Base-by-base conservation (phyloP, 2,888 invertebrate genomes). In the Hemithea aestivaria region DNA sequence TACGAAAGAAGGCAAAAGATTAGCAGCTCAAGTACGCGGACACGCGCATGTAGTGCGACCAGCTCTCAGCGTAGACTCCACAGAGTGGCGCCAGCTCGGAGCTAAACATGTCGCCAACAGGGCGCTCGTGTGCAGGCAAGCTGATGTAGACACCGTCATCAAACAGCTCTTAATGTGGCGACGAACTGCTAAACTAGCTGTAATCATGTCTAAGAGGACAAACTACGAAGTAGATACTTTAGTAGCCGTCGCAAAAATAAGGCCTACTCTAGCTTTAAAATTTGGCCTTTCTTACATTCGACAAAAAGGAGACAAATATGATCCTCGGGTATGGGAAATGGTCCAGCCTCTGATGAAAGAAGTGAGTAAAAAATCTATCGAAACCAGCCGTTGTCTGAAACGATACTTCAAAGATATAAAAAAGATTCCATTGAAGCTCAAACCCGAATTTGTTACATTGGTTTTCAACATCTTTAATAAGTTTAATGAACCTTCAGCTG, bases 61-160 rank as follows among this genome's bases (percentile, higher is more conserved):
- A 22, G 34, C 41, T 12, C 30, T 73, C 1, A 53, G 72, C 25
- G 50, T 73, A 4, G 49, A 64, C 2, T 31, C 36, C 3, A 41
- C 61, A 8, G 62, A 65, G 9, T 76, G 72, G 72, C 45, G 42
- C 6, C 29, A 46, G 29, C 34, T 62, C 20, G 78, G 81, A 9
- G 64, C 62, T 1, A 76, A 76, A 44, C 63, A 68, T 8, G 45
- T 76, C 1, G 64, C 71, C 0, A 75, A 73, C 32, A 62, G 51
- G 29, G 46, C 65, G 2, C 40, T 64, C 3, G 46, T 49, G 11
- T 71, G 71, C 35, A 63, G 58, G 21, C 33, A 35, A 8, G 35
- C 31, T 1, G 56, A 66, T 11, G 34, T 62, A 8, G 56, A 62
- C 3, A 30, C 27, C 0, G 40, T 64, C 21, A 43, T 66, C 6